Evolutionary conservation across 2,888 invertebrate genomes (phyloP).

Genomic region (Eupeodes latifasciatus): DNA sequence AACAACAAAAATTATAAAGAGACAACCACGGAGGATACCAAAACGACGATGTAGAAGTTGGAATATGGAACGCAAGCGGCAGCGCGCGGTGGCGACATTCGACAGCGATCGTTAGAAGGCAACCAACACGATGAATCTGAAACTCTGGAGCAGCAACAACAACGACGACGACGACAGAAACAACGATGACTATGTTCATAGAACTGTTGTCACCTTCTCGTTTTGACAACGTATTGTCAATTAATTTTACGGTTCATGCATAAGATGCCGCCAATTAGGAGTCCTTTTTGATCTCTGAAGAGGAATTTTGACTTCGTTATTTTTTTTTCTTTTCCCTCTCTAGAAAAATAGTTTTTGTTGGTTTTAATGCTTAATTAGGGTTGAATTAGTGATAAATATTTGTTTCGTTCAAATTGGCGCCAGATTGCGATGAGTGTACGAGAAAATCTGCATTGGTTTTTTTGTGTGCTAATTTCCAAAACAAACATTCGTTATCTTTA

Average conservation of each 20-base stretch:
- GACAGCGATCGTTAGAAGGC: background rate
- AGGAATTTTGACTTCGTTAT: constrained; percentile 17
- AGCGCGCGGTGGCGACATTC: no score
- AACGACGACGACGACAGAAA: constrained; percentile 55
- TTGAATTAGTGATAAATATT: constrained; percentile 70
- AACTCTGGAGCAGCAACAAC: constrained; percentile 2
- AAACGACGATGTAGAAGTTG: constrained; percentile 46
- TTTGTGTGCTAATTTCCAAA: constrained; percentile 1
- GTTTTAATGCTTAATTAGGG: constrained; percentile 63
- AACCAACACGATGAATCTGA: constrained; percentile 19
- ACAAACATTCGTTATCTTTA: constrained; percentile 42
- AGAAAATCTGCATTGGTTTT: constrained; percentile 41
- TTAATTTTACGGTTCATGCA: constrained; percentile 73
- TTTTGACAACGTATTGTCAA: constrained; percentile 75
- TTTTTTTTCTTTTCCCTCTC: background rate
- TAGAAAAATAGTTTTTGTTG: constrained; percentile 15
- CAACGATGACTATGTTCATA: constrained; percentile 73
- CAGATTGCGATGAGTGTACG: constrained; percentile 45
- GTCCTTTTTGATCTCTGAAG: constrained; percentile 59
- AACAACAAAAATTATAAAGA: constrained; percentile 37
- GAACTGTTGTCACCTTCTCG: constrained; percentile 76
- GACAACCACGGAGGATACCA: constrained; percentile 56
- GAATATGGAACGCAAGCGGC: background rate
- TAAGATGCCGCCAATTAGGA: constrained; percentile 74
- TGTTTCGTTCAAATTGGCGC: constrained; percentile 62